Base-by-base conservation (phyloP, 2,113 vertebrate species). In the Pelusios castaneus region DNA sequence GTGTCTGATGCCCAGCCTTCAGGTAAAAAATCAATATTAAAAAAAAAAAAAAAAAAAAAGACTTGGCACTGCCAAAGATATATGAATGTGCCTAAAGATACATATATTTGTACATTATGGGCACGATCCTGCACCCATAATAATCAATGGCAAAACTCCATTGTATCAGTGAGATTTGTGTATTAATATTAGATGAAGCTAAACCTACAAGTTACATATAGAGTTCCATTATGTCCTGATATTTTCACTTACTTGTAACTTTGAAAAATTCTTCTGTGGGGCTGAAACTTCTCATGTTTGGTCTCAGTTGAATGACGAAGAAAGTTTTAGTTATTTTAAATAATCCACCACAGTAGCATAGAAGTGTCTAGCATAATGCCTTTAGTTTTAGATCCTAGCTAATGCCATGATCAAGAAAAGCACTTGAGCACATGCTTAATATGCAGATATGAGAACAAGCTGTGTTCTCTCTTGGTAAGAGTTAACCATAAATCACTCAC, bases 1-100 rank as follows among this genome's bases (percentile, higher is more conserved):
- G 58, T 51, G 16, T 84, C 60, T 84, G 73, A 60, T 79, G 12
- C 63, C 41, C 73, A 73, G 5, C 73, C 84, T 41, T 88, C 92
- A 97, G 97, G 98, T 98, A 97, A 97, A 96, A 92, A 22, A 34
- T 3, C 76, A 34, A 4, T 9, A 10, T 70, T 10, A 21, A 7
- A 2, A 87, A 70, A 27, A 16, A 92, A 79, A 85, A 45, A 10
- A 91, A 80, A 70, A 27, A 16, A 92, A 79, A 85, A 45, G 12
- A 91, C 78, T 93, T 17, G 4, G 38, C 51, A 34, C 6, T 82
- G 0, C 76, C 52, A 79, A 6, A 14, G 56, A 0, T 38, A 1
- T 41, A 75, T 14, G 9, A 82, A 41, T 84, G 49, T 38, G 31
- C 77, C 47, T 92, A 1, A 73, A 75, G 34, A 11, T 55, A 11